Conservation (phyloP, 2,797 vertebrate genomes). For the Prunella strophiata region DNA sequence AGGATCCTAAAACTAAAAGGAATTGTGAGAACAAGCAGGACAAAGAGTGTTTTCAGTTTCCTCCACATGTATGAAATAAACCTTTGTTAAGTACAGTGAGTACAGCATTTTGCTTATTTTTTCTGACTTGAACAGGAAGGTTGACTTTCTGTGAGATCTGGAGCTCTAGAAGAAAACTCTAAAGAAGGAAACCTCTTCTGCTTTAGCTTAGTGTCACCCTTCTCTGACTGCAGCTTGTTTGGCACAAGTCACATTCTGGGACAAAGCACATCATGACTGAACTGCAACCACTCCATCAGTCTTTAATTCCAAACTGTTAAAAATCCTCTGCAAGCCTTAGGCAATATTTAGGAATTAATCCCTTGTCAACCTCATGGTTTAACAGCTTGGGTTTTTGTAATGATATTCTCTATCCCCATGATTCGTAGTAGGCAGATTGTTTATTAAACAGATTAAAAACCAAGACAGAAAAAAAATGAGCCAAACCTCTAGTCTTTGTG, state of each 20-base stretch:
- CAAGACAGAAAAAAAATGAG: not conserved
- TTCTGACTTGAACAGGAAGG: not conserved
- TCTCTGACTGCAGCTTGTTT: not conserved
- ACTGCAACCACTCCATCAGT: not conserved
- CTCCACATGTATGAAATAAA: not conserved
- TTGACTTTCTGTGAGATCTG: not conserved
- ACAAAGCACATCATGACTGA: not conserved
- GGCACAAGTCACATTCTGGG: not conserved
- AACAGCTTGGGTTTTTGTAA: not conserved
- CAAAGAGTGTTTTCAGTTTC: not conserved
- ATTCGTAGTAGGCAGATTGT: not conserved
- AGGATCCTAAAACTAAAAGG: not conserved
- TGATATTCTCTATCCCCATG: not conserved
- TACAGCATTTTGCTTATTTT: not conserved
- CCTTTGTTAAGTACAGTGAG: not conserved
- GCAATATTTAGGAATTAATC: not conserved
- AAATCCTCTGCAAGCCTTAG: not conserved
- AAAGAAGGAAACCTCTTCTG: not conserved
- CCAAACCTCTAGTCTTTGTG: not conserved
- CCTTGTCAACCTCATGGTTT: not conserved
- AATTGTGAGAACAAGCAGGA: not conserved
- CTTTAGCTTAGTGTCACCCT: not conserved
- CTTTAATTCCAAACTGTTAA: conserved; percentile 16
- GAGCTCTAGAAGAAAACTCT: not conserved
- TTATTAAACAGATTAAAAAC: conserved; percentile 18